phyloP scores from a whole-genome alignment of 2,888 invertebrate species.

The Papilio protenor region DNA sequence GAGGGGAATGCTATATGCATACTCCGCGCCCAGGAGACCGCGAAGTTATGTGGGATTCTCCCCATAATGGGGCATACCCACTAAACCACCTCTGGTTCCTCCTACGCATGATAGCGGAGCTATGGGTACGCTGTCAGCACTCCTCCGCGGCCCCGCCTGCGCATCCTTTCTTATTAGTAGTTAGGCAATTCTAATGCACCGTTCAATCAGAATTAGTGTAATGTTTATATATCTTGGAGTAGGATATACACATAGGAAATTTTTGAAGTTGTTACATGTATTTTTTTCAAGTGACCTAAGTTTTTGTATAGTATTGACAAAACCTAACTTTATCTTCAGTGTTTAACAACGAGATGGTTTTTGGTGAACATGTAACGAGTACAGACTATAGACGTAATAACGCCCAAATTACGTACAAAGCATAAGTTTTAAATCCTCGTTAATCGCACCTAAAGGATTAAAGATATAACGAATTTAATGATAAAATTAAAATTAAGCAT shows the following conservation, averaged over 20 bases:
- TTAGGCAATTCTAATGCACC: too few species aligned
- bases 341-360: neutral
- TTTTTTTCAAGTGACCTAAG: neutral
- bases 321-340: neutral
- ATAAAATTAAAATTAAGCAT: neutral
- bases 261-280: neutral
- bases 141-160: too few species aligned
- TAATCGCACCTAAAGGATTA: conserved; percentile 13
- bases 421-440: conserved; percentile 2
- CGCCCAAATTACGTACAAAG: neutral
- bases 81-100: too few species aligned
- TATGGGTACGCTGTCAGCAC: too few species aligned
- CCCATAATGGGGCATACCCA: too few species aligned
- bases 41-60: too few species aligned
- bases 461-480: neutral
- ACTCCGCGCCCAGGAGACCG: too few species aligned
- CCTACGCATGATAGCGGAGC: too few species aligned
- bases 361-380: neutral
- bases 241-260: neutral
- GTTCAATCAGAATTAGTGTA: too few species aligned
- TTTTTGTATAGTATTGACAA: neutral
- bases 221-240: neutral
- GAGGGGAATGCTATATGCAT: too few species aligned
- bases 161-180: too few species aligned
- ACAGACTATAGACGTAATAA: neutral